Conservation (phyloP, 2,888 invertebrate genomes). For the Saturnia japonica region DNA sequence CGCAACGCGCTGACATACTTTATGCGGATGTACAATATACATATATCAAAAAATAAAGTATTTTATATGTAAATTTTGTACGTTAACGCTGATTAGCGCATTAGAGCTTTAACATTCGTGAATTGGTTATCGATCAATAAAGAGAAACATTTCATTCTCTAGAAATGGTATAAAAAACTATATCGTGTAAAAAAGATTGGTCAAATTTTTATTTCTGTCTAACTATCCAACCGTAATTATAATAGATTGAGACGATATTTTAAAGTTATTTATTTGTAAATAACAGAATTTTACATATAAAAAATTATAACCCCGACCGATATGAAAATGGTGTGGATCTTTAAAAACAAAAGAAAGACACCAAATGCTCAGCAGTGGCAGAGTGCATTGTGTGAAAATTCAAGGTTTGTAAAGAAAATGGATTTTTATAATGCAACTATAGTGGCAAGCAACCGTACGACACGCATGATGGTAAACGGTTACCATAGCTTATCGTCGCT, state of each 20-base stretch:
- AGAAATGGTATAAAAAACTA: not conserved
- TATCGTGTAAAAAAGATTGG: not conserved
- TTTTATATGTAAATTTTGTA: conserved; percentile 6
- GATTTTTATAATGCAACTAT: no score
- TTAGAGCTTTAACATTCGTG: not conserved
- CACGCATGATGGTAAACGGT: no score
- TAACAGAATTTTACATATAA: not conserved
- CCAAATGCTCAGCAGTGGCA: not conserved
- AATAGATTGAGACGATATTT: not conserved
- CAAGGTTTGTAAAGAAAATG: not conserved
- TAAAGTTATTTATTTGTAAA: not conserved
- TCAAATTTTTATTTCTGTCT: not conserved
- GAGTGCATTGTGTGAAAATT: not conserved
- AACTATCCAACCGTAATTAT: not conserved
- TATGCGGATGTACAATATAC: not conserved
- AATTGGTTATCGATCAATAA: not conserved
- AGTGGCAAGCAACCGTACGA: no score
- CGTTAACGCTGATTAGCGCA: conserved; percentile 5
- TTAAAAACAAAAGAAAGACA: not conserved
- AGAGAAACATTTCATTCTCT: not conserved
- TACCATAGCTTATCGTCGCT: no score
- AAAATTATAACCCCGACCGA: not conserved
- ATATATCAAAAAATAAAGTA: not conserved
- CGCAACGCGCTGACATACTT: not conserved
- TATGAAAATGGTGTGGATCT: not conserved